Base-by-base conservation (phyloP, 2,888 invertebrate species). In the Bedellia somnulentella region DNA sequence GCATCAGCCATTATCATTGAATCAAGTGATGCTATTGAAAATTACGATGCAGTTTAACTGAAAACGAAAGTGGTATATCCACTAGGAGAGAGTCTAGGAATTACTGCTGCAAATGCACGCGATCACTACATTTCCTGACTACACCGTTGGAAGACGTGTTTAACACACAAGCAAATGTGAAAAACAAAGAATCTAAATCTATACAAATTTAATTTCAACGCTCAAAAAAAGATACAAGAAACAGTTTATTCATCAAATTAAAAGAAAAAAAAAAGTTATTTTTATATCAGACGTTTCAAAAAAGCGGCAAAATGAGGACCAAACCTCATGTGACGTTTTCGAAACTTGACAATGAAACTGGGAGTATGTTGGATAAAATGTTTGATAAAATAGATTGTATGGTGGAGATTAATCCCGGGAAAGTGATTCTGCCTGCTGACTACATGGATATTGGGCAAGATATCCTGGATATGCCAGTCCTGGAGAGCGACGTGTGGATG, bases 401-500 rank as follows among this genome's bases (percentile, higher is more conserved):
- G 57, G 73, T 87, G 15, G 83, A 85, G 52, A 86, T 87, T 10
- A 79, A 85, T 46, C 89, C 89, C 0, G 85, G 88, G 0, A 68
- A 79, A 31, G 82, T 85, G 36, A 64, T 89, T 12, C 51, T 90
- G 36, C 88, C 90, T 1, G 80, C 82, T 0, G 80, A 83, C 43
- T 90, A 81, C 45, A 71, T 79, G 42, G 80, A 81, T 9, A 79
- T 87, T 18, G 87, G 83, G 0, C 81, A 84, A 41, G 80, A 82
- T 40, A 86, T 91, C 33, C 56, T 85, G 33, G 82, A 87, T 32
- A 80, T 91, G 52, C 78, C 85, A 31, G 81, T 92, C 2, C 68
- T 82, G 31, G 77, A 83, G 3, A 86, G 85, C 41, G 93, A 94
- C 53, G 82, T 91, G 1, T 92, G 93, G 86, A 78, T 93, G 56